These are phyloP conservation scores for Gortyna flavago DNA, from an alignment of 2,888 invertebrate genomes.

Conservation along the genomic window DNA sequence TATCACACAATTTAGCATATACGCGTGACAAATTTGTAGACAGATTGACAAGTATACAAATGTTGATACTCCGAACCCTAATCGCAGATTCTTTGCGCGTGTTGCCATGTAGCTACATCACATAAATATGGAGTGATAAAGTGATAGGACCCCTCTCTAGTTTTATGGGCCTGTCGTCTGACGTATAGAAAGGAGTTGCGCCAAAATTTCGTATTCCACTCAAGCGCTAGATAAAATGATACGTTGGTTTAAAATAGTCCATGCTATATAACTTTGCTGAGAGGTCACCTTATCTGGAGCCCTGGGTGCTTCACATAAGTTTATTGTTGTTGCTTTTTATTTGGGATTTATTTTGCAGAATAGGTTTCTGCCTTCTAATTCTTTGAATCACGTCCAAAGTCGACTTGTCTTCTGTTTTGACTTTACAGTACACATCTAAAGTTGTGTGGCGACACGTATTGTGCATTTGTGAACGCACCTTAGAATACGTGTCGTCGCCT, in stretches of 20 bases:
- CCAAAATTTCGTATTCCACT: conserved; percentile 64
- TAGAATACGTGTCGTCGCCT: too few species aligned
- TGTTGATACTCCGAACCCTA: conserved; percentile 51
- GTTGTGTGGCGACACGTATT: too few species aligned
- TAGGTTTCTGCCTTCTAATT: background rate
- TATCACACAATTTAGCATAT: conserved; percentile 20
- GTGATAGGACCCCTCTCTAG: conserved; percentile 55
- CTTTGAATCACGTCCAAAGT: background rate
- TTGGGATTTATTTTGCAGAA: background rate
- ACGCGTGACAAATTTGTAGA: conserved; percentile 40
- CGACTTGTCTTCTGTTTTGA: background rate
- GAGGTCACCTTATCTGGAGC: conserved; percentile 40
- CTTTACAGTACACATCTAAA: background rate
- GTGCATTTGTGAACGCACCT: too few species aligned
- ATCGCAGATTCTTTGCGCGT: conserved; percentile 59
- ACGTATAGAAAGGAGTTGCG: conserved; percentile 51
- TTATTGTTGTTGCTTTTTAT: conserved; percentile 8
- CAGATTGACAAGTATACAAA: conserved; percentile 53
- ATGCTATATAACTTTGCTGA: conserved; percentile 27
- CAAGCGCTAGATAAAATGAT: conserved; percentile 57
- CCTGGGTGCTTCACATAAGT: background rate
- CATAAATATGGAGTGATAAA: conserved; percentile 64
- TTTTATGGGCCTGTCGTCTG: conserved; percentile 52
- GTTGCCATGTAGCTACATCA: conserved; percentile 51
- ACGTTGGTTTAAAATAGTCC: conserved; percentile 49